Conservation (phyloP, 2,797 vertebrate genomes). For the Oreonectes daqikongensis region DNA sequence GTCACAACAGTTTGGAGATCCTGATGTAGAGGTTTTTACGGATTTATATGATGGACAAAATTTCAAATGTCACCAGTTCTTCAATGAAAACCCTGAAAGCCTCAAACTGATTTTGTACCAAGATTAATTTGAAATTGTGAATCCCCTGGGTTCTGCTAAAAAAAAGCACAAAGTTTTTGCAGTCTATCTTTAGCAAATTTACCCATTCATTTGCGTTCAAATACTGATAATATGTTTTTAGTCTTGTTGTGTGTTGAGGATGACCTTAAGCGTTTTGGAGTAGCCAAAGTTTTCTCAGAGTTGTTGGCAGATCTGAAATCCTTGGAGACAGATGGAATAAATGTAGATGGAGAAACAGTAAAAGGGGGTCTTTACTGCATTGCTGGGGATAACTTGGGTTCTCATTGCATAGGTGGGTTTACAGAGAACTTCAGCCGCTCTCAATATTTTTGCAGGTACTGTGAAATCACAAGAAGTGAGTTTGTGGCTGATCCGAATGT, state of each 20-base stretch:
- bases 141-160: constrained; percentile 36
- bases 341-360: constrained; percentile 34
- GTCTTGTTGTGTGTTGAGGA: constrained; percentile 50
- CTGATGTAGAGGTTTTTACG: constrained; percentile 25
- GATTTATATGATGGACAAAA: constrained; percentile 42
- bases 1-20: constrained; percentile 24
- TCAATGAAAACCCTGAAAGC: constrained; percentile 40
- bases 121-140: constrained; percentile 48
- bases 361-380: constrained; percentile 46
- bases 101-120: constrained; percentile 52
- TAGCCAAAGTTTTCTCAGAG: constrained; percentile 50
- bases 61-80: constrained; percentile 42
- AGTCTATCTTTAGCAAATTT: constrained; percentile 49
- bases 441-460: constrained; percentile 49
- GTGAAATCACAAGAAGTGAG: constrained; percentile 36
- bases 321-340: constrained; percentile 44
- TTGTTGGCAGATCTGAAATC: constrained; percentile 48
- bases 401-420: constrained; percentile 34
- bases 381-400: constrained; percentile 46
- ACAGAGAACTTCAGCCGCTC: constrained; percentile 44
- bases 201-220: constrained; percentile 46
- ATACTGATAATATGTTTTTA: constrained; percentile 48
- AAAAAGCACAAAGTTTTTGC: constrained; percentile 46
- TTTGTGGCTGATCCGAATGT: constrained; percentile 41
- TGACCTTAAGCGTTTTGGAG: constrained; percentile 52